Evolutionary conservation across 2,113 vertebrate species (phyloP).

Genomic region (Atlantisia rogersi): DNA sequence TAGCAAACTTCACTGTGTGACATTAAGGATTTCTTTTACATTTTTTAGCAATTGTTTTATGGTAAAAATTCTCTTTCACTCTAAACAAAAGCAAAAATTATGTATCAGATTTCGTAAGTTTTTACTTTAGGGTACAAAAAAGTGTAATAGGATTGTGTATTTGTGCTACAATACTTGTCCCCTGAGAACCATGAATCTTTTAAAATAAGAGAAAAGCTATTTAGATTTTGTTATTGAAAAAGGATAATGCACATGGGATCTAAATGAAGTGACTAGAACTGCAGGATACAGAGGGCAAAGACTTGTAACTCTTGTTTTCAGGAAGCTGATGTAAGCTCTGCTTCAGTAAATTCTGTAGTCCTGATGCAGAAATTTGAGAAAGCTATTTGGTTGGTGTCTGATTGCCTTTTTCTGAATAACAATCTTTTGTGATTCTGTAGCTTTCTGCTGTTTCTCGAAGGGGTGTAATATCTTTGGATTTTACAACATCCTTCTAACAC

Average conservation of each 20-base stretch:
- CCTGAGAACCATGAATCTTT: background rate
- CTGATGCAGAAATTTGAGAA: background rate
- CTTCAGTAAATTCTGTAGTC: background rate
- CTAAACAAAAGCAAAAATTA: background rate
- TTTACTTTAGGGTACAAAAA: background rate
- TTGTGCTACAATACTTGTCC: background rate
- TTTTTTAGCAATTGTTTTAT: background rate
- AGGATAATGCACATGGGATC: background rate
- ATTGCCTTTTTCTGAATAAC: background rate
- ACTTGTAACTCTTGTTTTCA: background rate
- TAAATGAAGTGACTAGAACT: background rate
- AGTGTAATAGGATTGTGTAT: background rate
- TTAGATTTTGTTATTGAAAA: background rate
- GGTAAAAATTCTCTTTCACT: background rate
- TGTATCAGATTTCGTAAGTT: background rate
- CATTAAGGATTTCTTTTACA: background rate
- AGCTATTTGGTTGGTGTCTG: background rate
- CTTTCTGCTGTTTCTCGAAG: slow-evolving; percentile 76
- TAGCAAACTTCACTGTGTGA: background rate
- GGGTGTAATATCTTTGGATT: slow-evolving; percentile 78
- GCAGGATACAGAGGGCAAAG: background rate
- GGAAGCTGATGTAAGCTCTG: background rate
- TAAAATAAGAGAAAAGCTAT: background rate
- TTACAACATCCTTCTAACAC: slow-evolving; percentile 73
- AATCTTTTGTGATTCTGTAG: slow-evolving; percentile 32